Evolutionary conservation across 2,888 invertebrate species (phyloP).

Genomic region (Andrena bucephala): DNA sequence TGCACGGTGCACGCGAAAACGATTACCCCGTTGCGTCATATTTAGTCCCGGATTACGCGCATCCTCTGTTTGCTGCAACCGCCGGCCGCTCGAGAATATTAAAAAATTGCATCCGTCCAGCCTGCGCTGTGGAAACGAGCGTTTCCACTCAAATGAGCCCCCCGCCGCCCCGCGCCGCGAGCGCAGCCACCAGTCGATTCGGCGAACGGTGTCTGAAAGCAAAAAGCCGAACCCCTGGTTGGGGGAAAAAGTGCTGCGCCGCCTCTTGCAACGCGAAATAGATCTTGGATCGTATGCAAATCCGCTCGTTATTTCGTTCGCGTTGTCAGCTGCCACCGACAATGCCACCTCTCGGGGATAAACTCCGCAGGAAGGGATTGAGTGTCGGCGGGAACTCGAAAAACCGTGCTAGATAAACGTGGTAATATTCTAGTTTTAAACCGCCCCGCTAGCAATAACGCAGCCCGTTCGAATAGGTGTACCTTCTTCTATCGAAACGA

Average conservation of each 20-base stretch:
- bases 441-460: background rate
- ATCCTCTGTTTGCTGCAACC: background rate
- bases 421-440: constrained; percentile 27
- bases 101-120: constrained; percentile 41
- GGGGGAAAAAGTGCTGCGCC: background rate
- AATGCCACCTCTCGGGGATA: constrained; percentile 41
- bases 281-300: constrained; percentile 62
- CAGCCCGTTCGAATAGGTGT: background rate
- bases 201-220: constrained; percentile 32
- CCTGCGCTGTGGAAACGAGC: constrained; percentile 16
- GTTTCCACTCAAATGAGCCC: constrained; percentile 49
- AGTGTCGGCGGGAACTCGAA: constrained; percentile 1
- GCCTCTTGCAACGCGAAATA: constrained; percentile 36
- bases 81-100: constrained; percentile 19
- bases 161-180: background rate
- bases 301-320: constrained; percentile 46
- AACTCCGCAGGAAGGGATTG: background rate
- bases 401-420: background rate
- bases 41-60: constrained; percentile 15
- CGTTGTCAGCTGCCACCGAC: constrained; percentile 66
- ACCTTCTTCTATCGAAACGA: too few species aligned
- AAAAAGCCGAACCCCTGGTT: background rate
- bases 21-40: constrained; percentile 19
- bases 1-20: background rate
- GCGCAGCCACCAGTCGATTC: constrained; percentile 7